Conservation (phyloP, 2,888 invertebrate genomes). For the Kuschelorhynchus macadamiae region DNA sequence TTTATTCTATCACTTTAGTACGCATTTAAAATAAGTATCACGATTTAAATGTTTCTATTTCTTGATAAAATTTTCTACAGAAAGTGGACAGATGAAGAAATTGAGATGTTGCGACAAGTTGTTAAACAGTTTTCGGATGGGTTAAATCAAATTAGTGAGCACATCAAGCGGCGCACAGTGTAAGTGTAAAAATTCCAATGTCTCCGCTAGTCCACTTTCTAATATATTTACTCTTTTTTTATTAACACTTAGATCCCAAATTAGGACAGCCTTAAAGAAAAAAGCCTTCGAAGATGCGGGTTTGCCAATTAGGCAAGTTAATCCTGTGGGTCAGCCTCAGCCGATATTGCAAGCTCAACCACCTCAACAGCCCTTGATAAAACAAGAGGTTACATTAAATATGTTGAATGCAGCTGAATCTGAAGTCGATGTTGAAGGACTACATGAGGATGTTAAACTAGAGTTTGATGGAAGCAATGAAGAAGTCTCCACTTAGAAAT, state of each 20-base stretch:
- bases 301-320: slow-evolving; percentile 79
- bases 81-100: slow-evolving; percentile 98
- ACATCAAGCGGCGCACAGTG: slow-evolving; percentile 94
- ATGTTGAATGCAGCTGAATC: slow-evolving; percentile 93
- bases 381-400: slow-evolving; percentile 76
- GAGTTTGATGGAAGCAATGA: slow-evolving; percentile 86
- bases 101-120: slow-evolving; percentile 93
- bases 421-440: slow-evolving; percentile 89
- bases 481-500: slow-evolving; percentile 75
- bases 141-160: slow-evolving; percentile 92
- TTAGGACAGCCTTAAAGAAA: slow-evolving; percentile 86
- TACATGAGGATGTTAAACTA: slow-evolving; percentile 84
- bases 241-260: slow-evolving; percentile 81
- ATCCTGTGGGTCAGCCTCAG: slow-evolving; percentile 67
- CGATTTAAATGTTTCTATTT: neutral
- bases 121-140: slow-evolving; percentile 95
- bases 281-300: slow-evolving; percentile 92
- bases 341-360: slow-evolving; percentile 48
- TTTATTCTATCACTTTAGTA: too few species aligned
- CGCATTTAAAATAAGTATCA: neutral
- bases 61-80: slow-evolving; percentile 63
- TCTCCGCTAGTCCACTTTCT: slow-evolving; percentile 60
- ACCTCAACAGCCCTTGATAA: slow-evolving; percentile 64
- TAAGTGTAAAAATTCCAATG: slow-evolving; percentile 74
- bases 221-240: slow-evolving; percentile 46